A percentile compares a stretch with the other conserved stretches of the same genome.
Evolutionary conservation across 2,888 invertebrate genomes (phyloP).

Genomic region (Drosophila prolongata): DNA sequence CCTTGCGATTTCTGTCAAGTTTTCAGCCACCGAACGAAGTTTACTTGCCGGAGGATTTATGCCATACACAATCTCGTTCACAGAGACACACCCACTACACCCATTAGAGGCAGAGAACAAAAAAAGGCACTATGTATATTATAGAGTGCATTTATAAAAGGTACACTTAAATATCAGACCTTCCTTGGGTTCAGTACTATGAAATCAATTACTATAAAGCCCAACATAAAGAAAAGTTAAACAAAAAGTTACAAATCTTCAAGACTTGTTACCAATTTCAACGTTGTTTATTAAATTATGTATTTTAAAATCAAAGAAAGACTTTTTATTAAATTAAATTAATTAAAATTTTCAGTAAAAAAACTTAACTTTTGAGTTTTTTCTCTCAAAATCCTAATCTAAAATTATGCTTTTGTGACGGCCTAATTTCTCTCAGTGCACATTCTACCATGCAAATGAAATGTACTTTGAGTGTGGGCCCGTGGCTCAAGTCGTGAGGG

Average conservation of each 20-base stretch:
- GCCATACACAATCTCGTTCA: constrained; percentile 19
- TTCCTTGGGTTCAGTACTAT: too few relatives aligned
- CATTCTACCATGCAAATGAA: constrained; percentile 49
- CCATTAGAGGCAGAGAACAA: constrained; percentile 1
- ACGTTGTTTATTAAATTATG: too few relatives aligned
- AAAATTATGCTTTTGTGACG: too few relatives aligned
- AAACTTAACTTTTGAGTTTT: too few relatives aligned
- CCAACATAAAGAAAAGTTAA: too few relatives aligned
- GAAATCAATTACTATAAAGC: too few relatives aligned
- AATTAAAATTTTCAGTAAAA: too few relatives aligned
- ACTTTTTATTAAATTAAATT: too few relatives aligned
- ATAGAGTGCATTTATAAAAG: not conserved
- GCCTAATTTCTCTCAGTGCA: constrained; percentile 1
- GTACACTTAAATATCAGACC: not conserved
- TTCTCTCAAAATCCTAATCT: too few relatives aligned
- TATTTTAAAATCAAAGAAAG: too few relatives aligned
- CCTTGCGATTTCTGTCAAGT: not conserved
- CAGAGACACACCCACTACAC: constrained; percentile 25
- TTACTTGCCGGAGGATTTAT: constrained; percentile 21
- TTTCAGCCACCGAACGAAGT: constrained; percentile 29
- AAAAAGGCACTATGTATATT: not conserved
- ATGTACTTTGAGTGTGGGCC: constrained; percentile 55
- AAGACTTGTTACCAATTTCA: too few relatives aligned
- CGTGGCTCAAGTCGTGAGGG: constrained; percentile 59
- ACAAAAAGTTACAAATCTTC: too few relatives aligned